phyloP scores from a whole-genome alignment of 64 coral and sea anemone genomes.

The Actinia equina region DNA sequence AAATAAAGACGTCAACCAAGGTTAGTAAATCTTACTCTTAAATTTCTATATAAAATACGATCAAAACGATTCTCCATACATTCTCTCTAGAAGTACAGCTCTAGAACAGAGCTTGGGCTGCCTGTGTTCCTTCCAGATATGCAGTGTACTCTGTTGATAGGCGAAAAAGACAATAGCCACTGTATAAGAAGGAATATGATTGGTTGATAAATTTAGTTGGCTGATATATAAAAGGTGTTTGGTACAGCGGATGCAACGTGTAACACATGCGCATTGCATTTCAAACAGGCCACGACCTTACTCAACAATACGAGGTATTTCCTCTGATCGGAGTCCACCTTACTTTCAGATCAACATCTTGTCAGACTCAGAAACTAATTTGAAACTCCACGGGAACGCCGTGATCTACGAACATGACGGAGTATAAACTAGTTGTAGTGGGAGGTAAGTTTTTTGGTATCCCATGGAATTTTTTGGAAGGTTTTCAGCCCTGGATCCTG shows the following conservation, averaged over 20 bases:
- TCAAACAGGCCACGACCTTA: constrained; percentile 66
- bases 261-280: constrained; percentile 28
- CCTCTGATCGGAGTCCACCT: constrained; percentile 34
- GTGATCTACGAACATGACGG: constrained; percentile 69
- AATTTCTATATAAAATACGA: no score
- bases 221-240: constrained; percentile 40
- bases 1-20: no score
- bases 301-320: constrained; percentile 52
- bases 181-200: constrained; percentile 50
- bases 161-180: constrained; percentile 23
- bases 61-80: no score
- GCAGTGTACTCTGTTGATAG: constrained; percentile 5
- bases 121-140: no score
- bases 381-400: constrained; percentile 15
- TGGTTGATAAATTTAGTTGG: constrained; percentile 97
- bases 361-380: constrained; percentile 19
- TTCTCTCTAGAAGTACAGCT: no score
- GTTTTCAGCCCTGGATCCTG: not conserved
- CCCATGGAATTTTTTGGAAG: not conserved
- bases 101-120: no score
- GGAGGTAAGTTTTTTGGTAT: constrained; percentile 58
- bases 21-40: no score
- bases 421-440: constrained; percentile 97
- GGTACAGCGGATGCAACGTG: constrained; percentile 16
- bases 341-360: constrained; percentile 23